phyloP scores from a whole-genome alignment of 2,113 vertebrate species.

The Zapornia atra region DNA sequence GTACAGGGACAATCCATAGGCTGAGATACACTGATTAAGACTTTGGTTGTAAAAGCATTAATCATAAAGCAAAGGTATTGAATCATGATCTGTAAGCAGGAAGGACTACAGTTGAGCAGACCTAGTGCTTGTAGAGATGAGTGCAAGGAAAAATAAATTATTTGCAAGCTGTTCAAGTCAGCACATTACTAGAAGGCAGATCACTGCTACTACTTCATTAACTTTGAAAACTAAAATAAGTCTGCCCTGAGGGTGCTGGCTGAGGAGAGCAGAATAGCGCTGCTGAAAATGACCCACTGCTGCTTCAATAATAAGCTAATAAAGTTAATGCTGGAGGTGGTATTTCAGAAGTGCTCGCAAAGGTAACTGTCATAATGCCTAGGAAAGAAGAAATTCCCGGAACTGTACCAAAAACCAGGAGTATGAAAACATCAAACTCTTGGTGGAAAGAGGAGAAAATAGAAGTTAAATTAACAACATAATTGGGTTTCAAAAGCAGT shows the following conservation, averaged over 20 bases:
- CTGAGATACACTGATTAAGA: background rate
- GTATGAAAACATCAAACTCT: background rate
- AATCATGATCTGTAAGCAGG: background rate
- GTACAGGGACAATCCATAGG: background rate
- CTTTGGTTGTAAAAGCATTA: background rate
- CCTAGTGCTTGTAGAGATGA: background rate
- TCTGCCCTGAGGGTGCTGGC: background rate
- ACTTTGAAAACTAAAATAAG: background rate
- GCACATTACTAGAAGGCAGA: background rate
- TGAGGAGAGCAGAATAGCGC: background rate
- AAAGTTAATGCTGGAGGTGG: background rate
- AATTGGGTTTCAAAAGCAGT: slow-evolving; percentile 34
- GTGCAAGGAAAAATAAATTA: background rate
- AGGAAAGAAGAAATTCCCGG: background rate
- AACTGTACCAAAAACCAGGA: background rate
- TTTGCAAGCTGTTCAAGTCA: background rate
- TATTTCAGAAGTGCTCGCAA: background rate
- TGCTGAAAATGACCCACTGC: background rate
- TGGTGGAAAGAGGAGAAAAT: slow-evolving; percentile 12
- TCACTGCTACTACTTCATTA: background rate
- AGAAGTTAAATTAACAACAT: slow-evolving; percentile 31
- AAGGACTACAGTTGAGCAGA: background rate
- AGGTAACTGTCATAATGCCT: background rate
- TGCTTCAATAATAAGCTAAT: background rate
- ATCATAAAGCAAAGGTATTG: background rate